Conservation (phyloP, 1,140 invertebrate genomes). For the Drosophila grimshawi region DNA sequence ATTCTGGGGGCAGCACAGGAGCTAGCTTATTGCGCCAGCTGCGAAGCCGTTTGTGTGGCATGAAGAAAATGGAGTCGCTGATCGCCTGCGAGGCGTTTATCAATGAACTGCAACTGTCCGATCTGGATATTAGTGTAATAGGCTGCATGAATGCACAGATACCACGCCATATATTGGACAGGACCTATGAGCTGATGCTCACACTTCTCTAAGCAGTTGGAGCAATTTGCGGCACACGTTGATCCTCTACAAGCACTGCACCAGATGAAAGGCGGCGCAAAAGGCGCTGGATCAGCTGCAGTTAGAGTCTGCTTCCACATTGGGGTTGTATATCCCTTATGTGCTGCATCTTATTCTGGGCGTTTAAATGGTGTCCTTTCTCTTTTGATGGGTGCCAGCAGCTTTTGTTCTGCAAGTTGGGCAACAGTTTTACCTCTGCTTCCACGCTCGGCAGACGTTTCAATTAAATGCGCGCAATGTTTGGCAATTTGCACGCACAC, state of each 20-base stretch:
- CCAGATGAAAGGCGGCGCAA: conserved; percentile 25
- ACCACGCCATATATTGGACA: background rate
- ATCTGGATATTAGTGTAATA: conserved; percentile 15
- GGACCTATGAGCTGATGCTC: conserved; percentile 35
- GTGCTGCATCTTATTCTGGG: conserved; percentile 9
- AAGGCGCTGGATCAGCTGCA: conserved; percentile 13
- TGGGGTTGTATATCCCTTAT: conserved; percentile 15
- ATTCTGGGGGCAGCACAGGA: conserved; percentile 15
- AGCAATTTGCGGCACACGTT: conserved; percentile 32
- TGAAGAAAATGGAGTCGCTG: conserved; percentile 6
- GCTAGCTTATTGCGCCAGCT: conserved; percentile 13
- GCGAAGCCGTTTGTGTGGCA: conserved; percentile 13
- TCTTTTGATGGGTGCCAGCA: conserved; percentile 7
- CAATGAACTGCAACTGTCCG: conserved; percentile 19
- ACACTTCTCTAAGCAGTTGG: conserved; percentile 21
- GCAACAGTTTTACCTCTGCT: conserved; percentile 29
- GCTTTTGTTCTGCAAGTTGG: conserved; percentile 16
- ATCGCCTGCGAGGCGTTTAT: conserved; percentile 13
- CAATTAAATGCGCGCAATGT: conserved; percentile 70
- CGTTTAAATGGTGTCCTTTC: conserved; percentile 32
- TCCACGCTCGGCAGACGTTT: conserved; percentile 58
- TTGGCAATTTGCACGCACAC: conserved; percentile 71
- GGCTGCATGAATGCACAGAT: conserved; percentile 29
- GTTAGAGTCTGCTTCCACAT: background rate
- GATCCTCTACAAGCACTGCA: conserved; percentile 40